phyloP scores from a whole-genome alignment of 2,888 invertebrate species.

The Perdita meconis region DNA sequence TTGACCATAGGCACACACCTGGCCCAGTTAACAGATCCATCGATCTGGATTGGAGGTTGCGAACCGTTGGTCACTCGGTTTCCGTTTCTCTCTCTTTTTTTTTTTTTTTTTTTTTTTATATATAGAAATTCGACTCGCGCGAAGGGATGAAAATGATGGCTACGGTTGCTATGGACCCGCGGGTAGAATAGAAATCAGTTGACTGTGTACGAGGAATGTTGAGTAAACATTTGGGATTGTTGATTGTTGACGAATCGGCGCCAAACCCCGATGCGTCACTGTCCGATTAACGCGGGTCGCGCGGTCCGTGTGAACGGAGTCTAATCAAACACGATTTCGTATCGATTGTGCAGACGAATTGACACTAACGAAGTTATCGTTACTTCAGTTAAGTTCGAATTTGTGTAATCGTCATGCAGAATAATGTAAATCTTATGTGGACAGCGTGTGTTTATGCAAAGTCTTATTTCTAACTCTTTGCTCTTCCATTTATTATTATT shows the following conservation, averaged over 20 bases:
- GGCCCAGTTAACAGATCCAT: conserved; percentile 61
- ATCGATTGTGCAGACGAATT: conserved; percentile 15
- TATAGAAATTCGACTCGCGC: conserved; percentile 39
- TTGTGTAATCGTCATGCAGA: too few relatives aligned
- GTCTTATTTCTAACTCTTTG: too few relatives aligned
- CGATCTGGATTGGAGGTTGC: conserved; percentile 60
- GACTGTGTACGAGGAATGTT: conserved; percentile 7
- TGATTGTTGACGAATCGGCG: conserved; percentile 25
- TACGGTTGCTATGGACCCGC: conserved; percentile 27
- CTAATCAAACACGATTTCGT: conserved; percentile 54
- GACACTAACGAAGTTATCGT: too few relatives aligned
- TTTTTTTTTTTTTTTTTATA: too few relatives aligned
- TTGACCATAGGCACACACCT: conserved; percentile 68
- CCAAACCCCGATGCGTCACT: conserved; percentile 66
- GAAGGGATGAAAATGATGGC: conserved; percentile 7
- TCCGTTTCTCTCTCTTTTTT: conserved; percentile 44
- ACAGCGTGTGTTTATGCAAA: too few relatives aligned
- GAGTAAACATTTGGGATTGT: conserved; percentile 26
- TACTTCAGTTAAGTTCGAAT: too few relatives aligned
- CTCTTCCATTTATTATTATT: too few relatives aligned
- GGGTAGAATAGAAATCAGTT: conserved; percentile 43
- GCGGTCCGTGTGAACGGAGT: conserved; percentile 20
- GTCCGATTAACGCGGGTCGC: conserved; percentile 66
- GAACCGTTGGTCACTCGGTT: conserved; percentile 59
- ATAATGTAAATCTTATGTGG: too few relatives aligned